Evolutionary conservation across 2,113 vertebrate species (phyloP).

Genomic region (Prinia subflava): DNA sequence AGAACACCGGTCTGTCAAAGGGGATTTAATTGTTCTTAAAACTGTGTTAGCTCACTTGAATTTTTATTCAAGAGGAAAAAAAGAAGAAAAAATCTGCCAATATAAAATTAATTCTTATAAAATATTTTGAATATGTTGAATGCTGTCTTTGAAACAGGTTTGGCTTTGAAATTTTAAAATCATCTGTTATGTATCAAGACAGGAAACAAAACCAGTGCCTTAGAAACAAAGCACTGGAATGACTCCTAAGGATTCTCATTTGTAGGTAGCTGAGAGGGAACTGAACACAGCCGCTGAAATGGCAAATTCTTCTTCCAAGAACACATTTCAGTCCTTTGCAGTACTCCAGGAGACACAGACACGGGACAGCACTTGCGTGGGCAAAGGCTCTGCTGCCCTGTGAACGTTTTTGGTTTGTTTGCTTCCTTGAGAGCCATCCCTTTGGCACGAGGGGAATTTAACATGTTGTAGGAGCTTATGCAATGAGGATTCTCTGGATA

Average conservation of each 20-base stretch:
- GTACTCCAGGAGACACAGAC: not conserved
- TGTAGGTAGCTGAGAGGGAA: not conserved
- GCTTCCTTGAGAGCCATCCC: not conserved
- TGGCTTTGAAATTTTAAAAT: not conserved
- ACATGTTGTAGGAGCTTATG: not conserved
- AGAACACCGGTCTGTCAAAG: not conserved
- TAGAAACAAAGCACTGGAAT: not conserved
- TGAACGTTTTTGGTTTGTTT: accelerated
- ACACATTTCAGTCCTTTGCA: not conserved
- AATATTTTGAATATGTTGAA: not conserved
- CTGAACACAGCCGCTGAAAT: not conserved
- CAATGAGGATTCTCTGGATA: not conserved
- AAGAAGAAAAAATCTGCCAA: not conserved
- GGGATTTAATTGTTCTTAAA: not conserved
- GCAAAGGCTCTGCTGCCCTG: constrained; percentile 21
- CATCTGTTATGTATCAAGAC: not conserved
- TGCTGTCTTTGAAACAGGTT: not conserved
- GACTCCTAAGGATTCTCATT: not conserved
- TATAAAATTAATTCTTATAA: not conserved
- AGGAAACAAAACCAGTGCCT: not conserved
- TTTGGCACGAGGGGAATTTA: not conserved
- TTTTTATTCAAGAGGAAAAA: not conserved
- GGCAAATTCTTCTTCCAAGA: not conserved
- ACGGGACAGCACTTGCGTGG: not conserved
- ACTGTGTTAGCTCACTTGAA: not conserved